Base-by-base conservation (phyloP, 2,797 vertebrate genomes). In the Clarias platycephalus region DNA sequence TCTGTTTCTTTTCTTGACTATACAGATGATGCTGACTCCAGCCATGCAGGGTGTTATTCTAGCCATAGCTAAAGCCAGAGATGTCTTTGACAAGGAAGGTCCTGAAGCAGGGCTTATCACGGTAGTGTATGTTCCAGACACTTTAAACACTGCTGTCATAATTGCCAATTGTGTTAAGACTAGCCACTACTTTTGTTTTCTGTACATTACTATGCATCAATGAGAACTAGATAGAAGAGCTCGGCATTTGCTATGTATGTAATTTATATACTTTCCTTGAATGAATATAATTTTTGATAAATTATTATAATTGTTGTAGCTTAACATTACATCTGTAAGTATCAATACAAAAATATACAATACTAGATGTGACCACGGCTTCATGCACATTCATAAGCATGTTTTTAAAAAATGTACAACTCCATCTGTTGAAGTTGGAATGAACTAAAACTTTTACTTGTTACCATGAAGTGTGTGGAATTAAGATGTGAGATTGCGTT, bases 41-140 rank as follows among this genome's bases (percentile, higher is more conserved):
- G 98, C 98, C 83, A 99, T 99, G 98, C 98, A 99, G 93, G 98
- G 98, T 13, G 95, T 99, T 92, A 98, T 99, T 91, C 92, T 99
- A 85, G 98, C 98, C 88, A 98, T 99, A 85, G 97, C 97, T 81
- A 99, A 99, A 93, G 97, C 98, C 93, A 96, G 97, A 83, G 95
- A 97, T 87, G 95, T 92, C 13, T 98, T 98, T 93, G 97, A 99
- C 91, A 96, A 94, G 6, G 97, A 99, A 6, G 98, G 98, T 64
- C 96, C 98, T 86, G 98, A 99, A 94, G 97, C 98, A 22, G 97
- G 97, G 89, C 97, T 99, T 84, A 96, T 99, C 71, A 98, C 97
- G 97, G 98, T 99, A 83, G 58, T 49, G 16, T 44, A 24, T 55
- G 8, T 37, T 81, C 10, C 40, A 16, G 53, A 49, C 8, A 68